phyloP scores from a whole-genome alignment of 30 jellyfish, hydroid and myxozoan genomes.

The Hydra vulgaris region DNA sequence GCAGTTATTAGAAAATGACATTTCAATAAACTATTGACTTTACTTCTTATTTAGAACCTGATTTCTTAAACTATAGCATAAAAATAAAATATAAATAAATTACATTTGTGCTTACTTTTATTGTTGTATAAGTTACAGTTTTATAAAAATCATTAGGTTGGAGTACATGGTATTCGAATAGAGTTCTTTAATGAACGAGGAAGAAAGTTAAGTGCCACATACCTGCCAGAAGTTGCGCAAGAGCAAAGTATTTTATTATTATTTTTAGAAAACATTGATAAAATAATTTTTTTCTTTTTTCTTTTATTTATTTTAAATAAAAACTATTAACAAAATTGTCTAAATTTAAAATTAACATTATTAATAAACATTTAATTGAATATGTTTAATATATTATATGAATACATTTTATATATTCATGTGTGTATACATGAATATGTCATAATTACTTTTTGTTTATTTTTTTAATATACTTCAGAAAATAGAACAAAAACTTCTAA shows the following conservation, averaged over 20 bases:
- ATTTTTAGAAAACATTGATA: background rate
- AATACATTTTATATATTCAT: background rate
- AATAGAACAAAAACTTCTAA: too few species aligned
- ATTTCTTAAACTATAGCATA: too few species aligned
- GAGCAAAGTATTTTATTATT: conserved; percentile 62
- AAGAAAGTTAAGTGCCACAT: conserved; percentile 80
- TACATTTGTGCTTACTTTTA: too few species aligned
- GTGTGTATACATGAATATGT: background rate
- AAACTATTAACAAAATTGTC: background rate
- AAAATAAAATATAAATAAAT: too few species aligned
- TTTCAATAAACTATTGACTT: too few species aligned
- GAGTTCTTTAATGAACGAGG: conserved; percentile 93
- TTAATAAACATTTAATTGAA: too few species aligned
- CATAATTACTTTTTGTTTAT: conserved; percentile 1
- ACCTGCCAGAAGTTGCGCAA: conserved; percentile 92
- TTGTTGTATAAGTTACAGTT: background rate
- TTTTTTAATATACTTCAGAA: too few species aligned
- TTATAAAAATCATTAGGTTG: conserved; percentile 39
- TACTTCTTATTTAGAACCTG: too few species aligned
- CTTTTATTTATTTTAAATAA: background rate
- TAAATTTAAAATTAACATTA: too few species aligned
- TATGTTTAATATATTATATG: too few species aligned
- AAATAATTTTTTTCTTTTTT: too few species aligned
- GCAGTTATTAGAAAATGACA: too few species aligned
- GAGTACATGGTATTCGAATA: conserved; percentile 89